These are phyloP conservation scores for Solenodon paradoxus DNA, from an alignment of 2,113 vertebrate genomes.

Conservation along the genomic window DNA sequence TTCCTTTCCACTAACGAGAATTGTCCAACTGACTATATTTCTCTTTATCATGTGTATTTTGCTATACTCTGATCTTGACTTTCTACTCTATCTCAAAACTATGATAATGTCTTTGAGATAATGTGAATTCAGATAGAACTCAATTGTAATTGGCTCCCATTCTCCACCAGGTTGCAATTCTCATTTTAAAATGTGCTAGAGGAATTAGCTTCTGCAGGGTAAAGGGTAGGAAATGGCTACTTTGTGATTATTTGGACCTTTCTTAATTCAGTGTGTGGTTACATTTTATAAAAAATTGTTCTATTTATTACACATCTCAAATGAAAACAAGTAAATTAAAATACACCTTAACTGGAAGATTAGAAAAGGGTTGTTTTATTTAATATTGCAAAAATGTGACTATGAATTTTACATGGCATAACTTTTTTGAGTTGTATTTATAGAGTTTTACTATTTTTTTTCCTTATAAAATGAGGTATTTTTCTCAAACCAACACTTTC, in stretches of 20 bases:
- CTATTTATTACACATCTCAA: background rate
- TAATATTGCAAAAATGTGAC: background rate
- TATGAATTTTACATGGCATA: background rate
- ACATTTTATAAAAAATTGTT: background rate
- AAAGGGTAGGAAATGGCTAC: background rate
- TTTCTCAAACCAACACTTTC: background rate
- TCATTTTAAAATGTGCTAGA: background rate
- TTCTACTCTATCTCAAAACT: background rate
- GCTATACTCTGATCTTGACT: background rate
- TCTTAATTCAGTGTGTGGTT: background rate
- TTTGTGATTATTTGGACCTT: constrained; percentile 14
- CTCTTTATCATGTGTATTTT: background rate
- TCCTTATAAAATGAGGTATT: too few species aligned
- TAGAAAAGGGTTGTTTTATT: background rate
- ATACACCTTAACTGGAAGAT: background rate
- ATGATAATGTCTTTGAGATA: background rate
- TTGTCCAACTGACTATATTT: background rate
- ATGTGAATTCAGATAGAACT: background rate
- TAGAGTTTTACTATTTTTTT: background rate
- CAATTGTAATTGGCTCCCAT: background rate
- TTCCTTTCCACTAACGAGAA: background rate
- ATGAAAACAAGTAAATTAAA: background rate
- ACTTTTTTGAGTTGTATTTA: background rate
- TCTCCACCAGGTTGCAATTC: background rate
- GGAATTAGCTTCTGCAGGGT: background rate